A percentile compares a stretch with the other conserved stretches of the same genome.
Evolutionary conservation across 2,113 vertebrate species (phyloP).

Genomic region (Bos javanicus): DNA sequence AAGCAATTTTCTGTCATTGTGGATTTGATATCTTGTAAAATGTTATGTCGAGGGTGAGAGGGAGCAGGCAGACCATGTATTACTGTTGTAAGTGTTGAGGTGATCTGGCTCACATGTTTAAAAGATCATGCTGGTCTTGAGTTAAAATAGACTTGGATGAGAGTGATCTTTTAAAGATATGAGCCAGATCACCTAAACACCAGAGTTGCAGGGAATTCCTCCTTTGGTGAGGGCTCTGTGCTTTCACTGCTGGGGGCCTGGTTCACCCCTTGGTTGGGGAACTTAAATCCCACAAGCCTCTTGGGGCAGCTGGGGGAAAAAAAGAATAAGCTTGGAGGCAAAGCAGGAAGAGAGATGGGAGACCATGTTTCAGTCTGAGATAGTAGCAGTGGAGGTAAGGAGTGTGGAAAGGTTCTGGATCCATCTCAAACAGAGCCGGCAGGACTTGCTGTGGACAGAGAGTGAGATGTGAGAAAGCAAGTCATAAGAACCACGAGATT

Average conservation of each 20-base stretch:
- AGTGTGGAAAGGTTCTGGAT: background rate
- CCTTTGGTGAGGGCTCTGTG: background rate
- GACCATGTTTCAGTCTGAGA: background rate
- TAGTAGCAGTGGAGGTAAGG: background rate
- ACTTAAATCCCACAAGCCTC: background rate
- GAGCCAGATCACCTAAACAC: background rate
- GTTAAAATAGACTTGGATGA: background rate
- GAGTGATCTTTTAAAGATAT: background rate
- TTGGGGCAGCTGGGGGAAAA: background rate
- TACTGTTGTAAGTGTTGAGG: background rate
- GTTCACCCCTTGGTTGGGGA: background rate
- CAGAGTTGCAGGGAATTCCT: background rate
- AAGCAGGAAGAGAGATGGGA: background rate
- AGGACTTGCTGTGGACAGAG: background rate
- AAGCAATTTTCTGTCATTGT: background rate
- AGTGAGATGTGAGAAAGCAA: background rate
- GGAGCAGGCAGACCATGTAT: background rate
- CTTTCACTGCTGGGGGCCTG: background rate
- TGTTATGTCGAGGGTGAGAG: background rate
- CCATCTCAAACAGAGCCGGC: background rate
- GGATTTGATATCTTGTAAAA: background rate
- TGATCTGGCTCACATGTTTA: background rate
- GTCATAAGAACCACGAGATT: background rate
- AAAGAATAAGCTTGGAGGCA: background rate
- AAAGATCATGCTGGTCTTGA: background rate